Base-by-base conservation (phyloP, 2,888 invertebrate genomes). In the Machimus rusticus region DNA sequence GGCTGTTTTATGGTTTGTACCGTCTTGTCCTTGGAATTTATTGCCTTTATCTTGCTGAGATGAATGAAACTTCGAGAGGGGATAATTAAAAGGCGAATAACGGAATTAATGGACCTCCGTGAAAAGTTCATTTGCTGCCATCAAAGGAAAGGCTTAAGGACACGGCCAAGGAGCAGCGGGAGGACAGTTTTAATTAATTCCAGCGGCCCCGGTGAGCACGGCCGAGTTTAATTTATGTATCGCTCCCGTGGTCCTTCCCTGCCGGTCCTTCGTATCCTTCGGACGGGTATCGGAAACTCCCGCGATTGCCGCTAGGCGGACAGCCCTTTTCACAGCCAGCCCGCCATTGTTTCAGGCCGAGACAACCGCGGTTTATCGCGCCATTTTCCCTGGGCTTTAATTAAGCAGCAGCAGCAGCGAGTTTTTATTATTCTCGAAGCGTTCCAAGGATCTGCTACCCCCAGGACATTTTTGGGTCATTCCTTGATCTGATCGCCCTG, bases 11-110 rank as follows among this genome's bases (percentile, higher is more conserved):
- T 66, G 66, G 28, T 28, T 66, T 66, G 66, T 66, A 66, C 12
- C 28, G 12, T 51, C 43, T 78, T 43, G 39, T 81, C 55, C 81
- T 81, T 14, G 51, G n/a, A 66, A 85, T 85, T 85, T 85, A 85
- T 85, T 43, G 85, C 85, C 74, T 23, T 46, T 74, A 74, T 85
- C 74, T 85, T 28, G 43, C 16, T 31, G 19, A 74, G 51, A 77
- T 77, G 51, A 55, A 77, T 86, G 51, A 86, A 86, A 77, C 77
- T 86, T 86, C 78, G 78, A 86, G 77, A 66, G 51, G 77, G 78
- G 86, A 86, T 86, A 86, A 86, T 86, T 86, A 86, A 86, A 86
- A 57, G 78, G 12, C 86, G 57, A 86, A 78, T 51, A 66, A 86
- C 37, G 78, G 78, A 86, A 86, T 86, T 86, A 86, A 86, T 86